These are phyloP conservation scores for Pyrrhia umbra DNA, from an alignment of 2,888 invertebrate species.

Conservation along the genomic window DNA sequence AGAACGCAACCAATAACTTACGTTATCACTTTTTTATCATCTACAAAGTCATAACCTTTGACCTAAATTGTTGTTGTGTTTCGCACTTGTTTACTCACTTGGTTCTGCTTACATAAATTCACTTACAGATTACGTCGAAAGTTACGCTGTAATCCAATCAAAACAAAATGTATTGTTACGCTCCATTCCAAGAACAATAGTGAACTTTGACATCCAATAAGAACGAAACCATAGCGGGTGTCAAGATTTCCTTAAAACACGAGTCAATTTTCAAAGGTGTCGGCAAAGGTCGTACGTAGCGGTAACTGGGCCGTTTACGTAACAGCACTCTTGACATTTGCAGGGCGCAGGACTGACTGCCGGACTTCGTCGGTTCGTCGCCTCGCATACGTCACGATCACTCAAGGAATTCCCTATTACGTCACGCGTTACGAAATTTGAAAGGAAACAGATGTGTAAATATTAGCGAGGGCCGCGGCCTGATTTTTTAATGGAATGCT, in stretches of 20 bases:
- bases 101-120: slow-evolving; percentile 29
- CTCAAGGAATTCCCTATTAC: slow-evolving; percentile 82
- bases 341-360: slow-evolving; percentile 73
- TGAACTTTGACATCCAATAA: slow-evolving; percentile 61
- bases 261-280: slow-evolving; percentile 81
- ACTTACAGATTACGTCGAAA: slow-evolving; percentile 49
- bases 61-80: slow-evolving; percentile 13
- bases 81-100: slow-evolving; percentile 21
- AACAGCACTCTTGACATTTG: slow-evolving; percentile 83
- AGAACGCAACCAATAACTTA: not conserved
- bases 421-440: slow-evolving; percentile 71
- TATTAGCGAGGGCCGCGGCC: slow-evolving; percentile 40
- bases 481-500: slow-evolving; percentile 50
- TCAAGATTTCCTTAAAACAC: slow-evolving; percentile 79
- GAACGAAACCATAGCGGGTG: slow-evolving; percentile 68
- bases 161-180: slow-evolving; percentile 34
- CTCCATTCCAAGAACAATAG: slow-evolving; percentile 51
- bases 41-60: slow-evolving; percentile 19
- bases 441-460: slow-evolving; percentile 69
- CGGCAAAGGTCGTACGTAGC: slow-evolving; percentile 75
- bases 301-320: slow-evolving; percentile 77
- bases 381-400: slow-evolving; percentile 67
- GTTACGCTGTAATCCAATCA: slow-evolving; percentile 34
- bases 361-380: slow-evolving; percentile 54
- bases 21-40: not conserved